Base-by-base conservation (phyloP, 1,140 invertebrate genomes). In the Lasaia peninsularis region DNA sequence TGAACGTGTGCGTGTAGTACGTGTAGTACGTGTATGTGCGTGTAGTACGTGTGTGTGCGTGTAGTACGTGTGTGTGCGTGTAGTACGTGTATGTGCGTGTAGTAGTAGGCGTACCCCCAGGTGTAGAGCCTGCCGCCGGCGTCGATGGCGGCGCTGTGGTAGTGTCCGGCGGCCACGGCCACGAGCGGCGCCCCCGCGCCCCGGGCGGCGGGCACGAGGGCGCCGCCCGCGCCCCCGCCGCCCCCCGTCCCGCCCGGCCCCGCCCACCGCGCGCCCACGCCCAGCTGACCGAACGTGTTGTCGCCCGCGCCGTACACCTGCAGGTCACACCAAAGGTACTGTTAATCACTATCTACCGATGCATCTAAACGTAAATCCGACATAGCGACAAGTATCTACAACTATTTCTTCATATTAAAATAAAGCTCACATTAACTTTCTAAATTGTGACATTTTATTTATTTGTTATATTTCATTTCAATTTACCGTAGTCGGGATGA, bases 131-230 rank as follows among this genome's bases (percentile, higher is more conserved):
- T 60, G 6, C 82, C 82, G 21, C 80, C 80, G 0, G 58, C 60
- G 51, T 83, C 82, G 0, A 86, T 48, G 0, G 77, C 82, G 0
- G 82, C 82, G 21, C 77, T 82, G 58, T 86, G 82, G 63, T 86
- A 86, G 60, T 83, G 80, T 0, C 82, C 82, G 4, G 80, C 78
- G 0, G 80, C 69, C 6, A 83, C 35, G 7, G 52, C 32, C 0
- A 57, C 37, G 0, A 76, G 28, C 0, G 78, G 82, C 11, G 76
- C 70, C 9, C 51, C 28, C 70, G 66, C 67, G 6, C n/a, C 32
- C 24, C n/a, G 28, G 4, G 32, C 49, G 14, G 75, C 70, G 12
- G 35, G 63, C 11, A 60, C 18, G 32, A 75, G 52, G 0, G 65
- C 62, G 0, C 78, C 81, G 11, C 51, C 20, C 0, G 68, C 49